A percentile compares a stretch with the other conserved stretches of the same genome.
Evolutionary conservation across 2,797 vertebrate species (phyloP).

Genomic region (Hippoglossus hippoglossus): DNA sequence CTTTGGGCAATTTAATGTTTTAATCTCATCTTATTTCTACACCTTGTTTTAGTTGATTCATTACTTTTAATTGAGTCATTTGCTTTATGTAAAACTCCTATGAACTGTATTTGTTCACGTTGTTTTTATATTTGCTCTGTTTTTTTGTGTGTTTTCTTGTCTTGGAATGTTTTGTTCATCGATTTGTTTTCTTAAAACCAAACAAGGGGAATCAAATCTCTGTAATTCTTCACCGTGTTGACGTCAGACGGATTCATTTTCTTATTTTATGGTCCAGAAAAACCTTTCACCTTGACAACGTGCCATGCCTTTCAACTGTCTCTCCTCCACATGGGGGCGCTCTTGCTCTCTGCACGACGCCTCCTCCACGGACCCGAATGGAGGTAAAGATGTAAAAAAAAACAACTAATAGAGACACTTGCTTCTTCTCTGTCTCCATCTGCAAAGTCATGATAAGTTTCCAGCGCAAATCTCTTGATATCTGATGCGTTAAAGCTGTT

Average conservation of each 20-base stretch:
- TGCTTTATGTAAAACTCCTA: no score
- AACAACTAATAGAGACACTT: constrained; percentile 23
- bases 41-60: no score
- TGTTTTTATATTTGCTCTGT: no score
- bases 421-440: constrained; percentile 37
- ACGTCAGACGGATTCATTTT: constrained; percentile 32
- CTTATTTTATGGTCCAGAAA: constrained; percentile 7
- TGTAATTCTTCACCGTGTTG: not conserved
- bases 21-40: no score
- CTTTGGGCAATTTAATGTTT: no score
- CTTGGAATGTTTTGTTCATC: not conserved
- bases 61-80: no score
- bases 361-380: constrained; percentile 5
- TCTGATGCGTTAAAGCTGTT: constrained; percentile 3
- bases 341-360: constrained; percentile 59
- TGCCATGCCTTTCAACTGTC: not conserved
- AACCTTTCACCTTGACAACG: constrained; percentile 4
- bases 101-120: no score
- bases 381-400: constrained; percentile 23
- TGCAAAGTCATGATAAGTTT: constrained; percentile 67
- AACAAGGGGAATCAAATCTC: not conserved
- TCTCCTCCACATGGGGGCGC: constrained; percentile 86
- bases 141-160: not conserved
- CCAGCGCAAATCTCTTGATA: not conserved
- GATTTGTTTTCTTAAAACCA: not conserved